phyloP scores from a whole-genome alignment of 1,140 invertebrate genomes.

The Bombus terrestris region DNA sequence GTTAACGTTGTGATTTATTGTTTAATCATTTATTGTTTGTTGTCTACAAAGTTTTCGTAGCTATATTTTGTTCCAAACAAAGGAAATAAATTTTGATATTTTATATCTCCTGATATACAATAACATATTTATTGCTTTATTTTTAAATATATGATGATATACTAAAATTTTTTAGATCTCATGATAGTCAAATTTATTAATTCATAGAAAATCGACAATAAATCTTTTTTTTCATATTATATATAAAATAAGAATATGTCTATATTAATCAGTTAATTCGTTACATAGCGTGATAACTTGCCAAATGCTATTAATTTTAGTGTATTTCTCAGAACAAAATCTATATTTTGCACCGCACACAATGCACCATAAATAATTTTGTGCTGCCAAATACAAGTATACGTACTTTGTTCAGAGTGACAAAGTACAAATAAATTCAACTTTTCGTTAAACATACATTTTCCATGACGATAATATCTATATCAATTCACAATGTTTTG shows the following conservation, averaged over 20 bases:
- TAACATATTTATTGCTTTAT: not conserved
- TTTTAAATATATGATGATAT: not conserved
- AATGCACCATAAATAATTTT: not conserved
- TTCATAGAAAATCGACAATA: not conserved
- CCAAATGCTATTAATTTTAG: slow-evolving; percentile 6
- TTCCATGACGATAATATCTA: not conserved
- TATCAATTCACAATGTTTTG: not conserved
- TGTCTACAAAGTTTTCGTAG: not conserved
- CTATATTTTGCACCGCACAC: not conserved
- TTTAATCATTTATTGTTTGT: slow-evolving; percentile 3
- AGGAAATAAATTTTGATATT: not conserved
- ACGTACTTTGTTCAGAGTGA: not conserved
- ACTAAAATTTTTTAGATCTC: not conserved
- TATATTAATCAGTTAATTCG: not conserved
- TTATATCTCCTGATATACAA: not conserved
- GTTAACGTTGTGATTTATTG: not conserved
- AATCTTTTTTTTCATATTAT: not conserved
- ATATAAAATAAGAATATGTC: not conserved
- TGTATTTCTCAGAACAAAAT: slow-evolving; percentile 7
- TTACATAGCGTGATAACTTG: not conserved
- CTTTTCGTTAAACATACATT: not conserved
- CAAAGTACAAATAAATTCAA: not conserved
- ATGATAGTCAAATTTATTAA: not conserved
- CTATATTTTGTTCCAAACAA: not conserved
- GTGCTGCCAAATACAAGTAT: not conserved